Evolutionary conservation across 2,888 invertebrate genomes (phyloP), one percentile per base, ranked within the genome.

Genomic region (Malachius bipustulatus): DNA sequence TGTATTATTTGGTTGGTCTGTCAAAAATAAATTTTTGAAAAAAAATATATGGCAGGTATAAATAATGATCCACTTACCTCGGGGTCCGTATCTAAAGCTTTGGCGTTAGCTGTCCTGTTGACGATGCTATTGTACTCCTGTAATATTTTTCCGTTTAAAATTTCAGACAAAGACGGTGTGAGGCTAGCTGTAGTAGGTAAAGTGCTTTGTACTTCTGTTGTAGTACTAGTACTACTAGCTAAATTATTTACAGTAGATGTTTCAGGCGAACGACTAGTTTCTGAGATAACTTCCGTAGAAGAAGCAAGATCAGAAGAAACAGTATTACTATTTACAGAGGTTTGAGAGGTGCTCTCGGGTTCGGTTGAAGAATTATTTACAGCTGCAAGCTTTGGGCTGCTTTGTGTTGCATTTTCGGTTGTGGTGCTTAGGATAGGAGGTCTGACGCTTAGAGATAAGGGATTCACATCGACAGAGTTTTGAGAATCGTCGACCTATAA

Each of bases 71-170:
- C 33, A 39, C 55, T 69, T 69, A 73, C 73, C 70, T 70, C 66
- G 59, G 71, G 69, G 67, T 72, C 71, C 56, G 71, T 69, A 62
- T 71, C 67, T 61, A 71, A 62, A 59, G 71, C 71, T 64, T 71
- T 45, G 32, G 6, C 37, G 6, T 38, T 29, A 30, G 39, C 42
- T 9, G 51, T 49, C 32, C 48, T 64, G 63, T 66, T 69, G 50
- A 71, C 66, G 62, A 73, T 52, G 42, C 50, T 68, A 64, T 69
- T 71, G 62, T 67, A 69, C 46, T 71, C 73, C 50, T 69, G 66
- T 55, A 73, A 66, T 56, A 71, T 65, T 66, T 68, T 71, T 62
- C 69, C 71, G 62, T 70, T 69, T 63, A 73, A 63, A 61, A 73
- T 67, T 59, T 71, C 71, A 57, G 69, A 67, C 63, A 73, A 59